phyloP scores from a whole-genome alignment of 2,797 vertebrate genomes.

The Lepilemur septentrionalis region DNA sequence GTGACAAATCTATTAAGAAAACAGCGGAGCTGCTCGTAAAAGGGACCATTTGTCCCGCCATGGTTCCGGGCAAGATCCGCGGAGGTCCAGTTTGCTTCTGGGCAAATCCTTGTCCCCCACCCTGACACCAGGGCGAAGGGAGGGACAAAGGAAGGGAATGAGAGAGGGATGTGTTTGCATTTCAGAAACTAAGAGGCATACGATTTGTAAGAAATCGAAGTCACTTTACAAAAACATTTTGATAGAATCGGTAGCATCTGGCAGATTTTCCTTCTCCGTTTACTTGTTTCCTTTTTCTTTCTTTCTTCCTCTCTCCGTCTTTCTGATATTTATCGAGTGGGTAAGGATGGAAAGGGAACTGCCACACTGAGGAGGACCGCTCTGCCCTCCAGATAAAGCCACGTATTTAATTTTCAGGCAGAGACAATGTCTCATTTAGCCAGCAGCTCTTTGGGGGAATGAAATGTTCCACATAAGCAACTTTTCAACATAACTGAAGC shows the following conservation, averaged over 20 bases:
- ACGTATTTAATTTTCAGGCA: conserved; percentile 1
- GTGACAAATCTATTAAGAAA: background rate
- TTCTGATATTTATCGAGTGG: background rate
- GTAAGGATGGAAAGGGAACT: background rate
- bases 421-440: background rate
- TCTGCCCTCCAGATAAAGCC: background rate
- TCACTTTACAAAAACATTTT: background rate
- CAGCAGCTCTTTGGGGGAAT: background rate
- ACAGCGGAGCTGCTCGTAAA: background rate
- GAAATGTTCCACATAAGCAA: background rate
- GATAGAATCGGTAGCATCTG: background rate
- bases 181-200: background rate
- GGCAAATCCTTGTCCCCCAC: background rate
- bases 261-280: background rate
- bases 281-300: background rate
- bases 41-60: background rate
- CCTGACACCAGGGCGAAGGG: accelerated
- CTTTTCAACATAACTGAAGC: conserved; percentile 37
- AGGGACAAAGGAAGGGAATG: background rate
- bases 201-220: background rate
- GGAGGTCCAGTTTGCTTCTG: background rate
- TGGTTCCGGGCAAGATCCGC: background rate
- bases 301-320: background rate
- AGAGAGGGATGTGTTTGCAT: background rate
- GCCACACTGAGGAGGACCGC: background rate